Evolutionary conservation across 2,797 vertebrate genomes (phyloP).

Genomic region (Emys orbicularis): DNA sequence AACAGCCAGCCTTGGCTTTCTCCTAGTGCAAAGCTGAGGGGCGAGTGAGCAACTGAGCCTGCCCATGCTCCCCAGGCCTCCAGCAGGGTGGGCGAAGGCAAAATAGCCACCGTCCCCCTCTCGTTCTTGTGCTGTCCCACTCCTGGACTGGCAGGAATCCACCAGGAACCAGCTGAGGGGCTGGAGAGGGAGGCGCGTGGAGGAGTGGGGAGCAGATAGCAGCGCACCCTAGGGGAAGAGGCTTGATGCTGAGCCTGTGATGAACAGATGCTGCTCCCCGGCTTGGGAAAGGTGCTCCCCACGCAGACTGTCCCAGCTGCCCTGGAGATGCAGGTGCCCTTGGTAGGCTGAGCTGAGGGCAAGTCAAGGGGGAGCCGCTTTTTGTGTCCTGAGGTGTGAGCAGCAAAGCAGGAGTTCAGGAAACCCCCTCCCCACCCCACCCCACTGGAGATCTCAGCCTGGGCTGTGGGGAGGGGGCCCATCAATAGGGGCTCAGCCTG

Average conservation of each 20-base stretch:
- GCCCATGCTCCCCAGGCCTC: neutral
- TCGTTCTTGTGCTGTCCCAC: rapidly evolving
- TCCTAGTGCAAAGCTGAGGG: neutral
- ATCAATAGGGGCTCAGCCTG: neutral
- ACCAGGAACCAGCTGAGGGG: rapidly evolving
- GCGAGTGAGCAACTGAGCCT: too few relatives aligned
- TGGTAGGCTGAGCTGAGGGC: neutral
- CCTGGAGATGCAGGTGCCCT: too few relatives aligned
- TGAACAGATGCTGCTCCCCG: neutral
- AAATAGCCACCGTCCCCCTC: neutral
- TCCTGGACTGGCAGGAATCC: neutral
- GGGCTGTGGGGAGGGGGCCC: neutral
- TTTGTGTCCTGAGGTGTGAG: neutral
- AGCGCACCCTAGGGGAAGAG: too few relatives aligned
- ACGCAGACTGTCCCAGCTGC: too few relatives aligned
- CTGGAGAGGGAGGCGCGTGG: neutral
- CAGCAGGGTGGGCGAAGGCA: too few relatives aligned
- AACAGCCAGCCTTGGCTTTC: too few relatives aligned
- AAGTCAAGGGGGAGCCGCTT: neutral
- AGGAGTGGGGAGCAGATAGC: too few relatives aligned
- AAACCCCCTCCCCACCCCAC: neutral
- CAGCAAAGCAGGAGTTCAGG: neutral
- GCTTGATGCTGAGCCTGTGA: too few relatives aligned
- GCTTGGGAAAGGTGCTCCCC: too few relatives aligned
- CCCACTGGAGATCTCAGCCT: neutral